Percentiles rank a stretch among this genome's conserved stretches.
Evolutionary conservation across 2,113 vertebrate genomes (phyloP).

Genomic region (Plotosus lineatus): DNA sequence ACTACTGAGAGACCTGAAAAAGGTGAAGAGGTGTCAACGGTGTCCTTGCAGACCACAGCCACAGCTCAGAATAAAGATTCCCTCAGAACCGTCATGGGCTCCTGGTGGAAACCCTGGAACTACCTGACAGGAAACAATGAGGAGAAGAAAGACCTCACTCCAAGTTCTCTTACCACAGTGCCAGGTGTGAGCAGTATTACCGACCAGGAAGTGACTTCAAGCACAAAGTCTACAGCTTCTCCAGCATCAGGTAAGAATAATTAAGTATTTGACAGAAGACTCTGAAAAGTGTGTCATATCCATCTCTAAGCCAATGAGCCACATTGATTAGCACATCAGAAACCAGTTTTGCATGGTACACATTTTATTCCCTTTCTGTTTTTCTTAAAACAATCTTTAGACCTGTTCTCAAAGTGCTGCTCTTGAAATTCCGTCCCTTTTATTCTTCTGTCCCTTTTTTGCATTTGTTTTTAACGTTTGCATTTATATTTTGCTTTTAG

Average conservation of each 20-base stretch:
- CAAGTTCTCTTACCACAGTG: not conserved
- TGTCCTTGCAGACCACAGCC: not conserved
- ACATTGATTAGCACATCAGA: not conserved
- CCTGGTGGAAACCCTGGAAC: constrained; percentile 72
- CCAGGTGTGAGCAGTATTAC: not conserved
- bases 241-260: constrained; percentile 32
- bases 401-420: constrained; percentile 1
- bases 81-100: constrained; percentile 66
- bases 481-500: not conserved
- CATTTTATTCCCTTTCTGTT: not conserved
- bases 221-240: not conserved
- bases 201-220: not conserved
- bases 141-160: not conserved
- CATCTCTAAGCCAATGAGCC: not conserved
- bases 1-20: constrained; percentile 30
- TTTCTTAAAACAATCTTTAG: constrained; percentile 19
- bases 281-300: not conserved
- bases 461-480: constrained; percentile 25
- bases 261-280: not conserved
- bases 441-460: not conserved
- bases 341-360: not conserved
- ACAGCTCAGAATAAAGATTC: constrained; percentile 23
- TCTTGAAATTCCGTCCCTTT: constrained; percentile 6
- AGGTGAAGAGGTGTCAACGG: constrained; percentile 20
- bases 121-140: constrained; percentile 60